Evolutionary conservation across 2,113 vertebrate genomes (phyloP).

Genomic region (Prionailurus viverrinus): DNA sequence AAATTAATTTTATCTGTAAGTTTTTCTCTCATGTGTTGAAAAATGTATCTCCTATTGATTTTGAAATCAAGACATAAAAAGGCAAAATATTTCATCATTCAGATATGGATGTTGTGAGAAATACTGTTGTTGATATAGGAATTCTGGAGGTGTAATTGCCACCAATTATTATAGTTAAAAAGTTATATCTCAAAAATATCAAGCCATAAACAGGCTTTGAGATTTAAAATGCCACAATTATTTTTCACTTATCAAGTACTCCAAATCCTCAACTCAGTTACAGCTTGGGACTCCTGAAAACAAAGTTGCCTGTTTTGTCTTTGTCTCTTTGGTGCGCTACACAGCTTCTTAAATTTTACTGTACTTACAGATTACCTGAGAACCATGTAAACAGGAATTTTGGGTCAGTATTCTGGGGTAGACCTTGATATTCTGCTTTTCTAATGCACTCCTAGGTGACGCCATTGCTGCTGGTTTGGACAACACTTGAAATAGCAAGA

Average conservation of each 20-base stretch:
- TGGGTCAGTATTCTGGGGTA: neutral
- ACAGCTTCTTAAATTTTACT: neutral
- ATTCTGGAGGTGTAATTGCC: slow-evolving; percentile 5
- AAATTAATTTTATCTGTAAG: slow-evolving; percentile 1
- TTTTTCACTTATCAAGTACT: neutral
- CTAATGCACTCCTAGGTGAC: neutral
- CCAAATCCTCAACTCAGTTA: slow-evolving; percentile 7
- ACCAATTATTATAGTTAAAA: slow-evolving; percentile 23
- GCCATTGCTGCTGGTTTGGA: neutral
- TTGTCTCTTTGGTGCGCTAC: neutral
- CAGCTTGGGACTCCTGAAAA: neutral
- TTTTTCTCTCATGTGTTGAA: neutral
- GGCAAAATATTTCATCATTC: neutral
- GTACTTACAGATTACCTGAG: neutral
- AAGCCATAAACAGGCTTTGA: slow-evolving; percentile 52
- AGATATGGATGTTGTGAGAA: slow-evolving; percentile 34
- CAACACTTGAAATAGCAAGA: neutral
- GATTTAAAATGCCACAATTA: slow-evolving; percentile 56
- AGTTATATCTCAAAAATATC: slow-evolving; percentile 77
- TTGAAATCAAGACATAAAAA: slow-evolving; percentile 49
- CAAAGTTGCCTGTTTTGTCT: neutral
- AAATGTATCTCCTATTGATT: neutral
- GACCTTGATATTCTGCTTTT: neutral
- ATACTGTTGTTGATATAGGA: neutral
- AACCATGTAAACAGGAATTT: neutral